Evolutionary conservation across 2,113 vertebrate species (phyloP).

Genomic region (Anhinga anhinga): DNA sequence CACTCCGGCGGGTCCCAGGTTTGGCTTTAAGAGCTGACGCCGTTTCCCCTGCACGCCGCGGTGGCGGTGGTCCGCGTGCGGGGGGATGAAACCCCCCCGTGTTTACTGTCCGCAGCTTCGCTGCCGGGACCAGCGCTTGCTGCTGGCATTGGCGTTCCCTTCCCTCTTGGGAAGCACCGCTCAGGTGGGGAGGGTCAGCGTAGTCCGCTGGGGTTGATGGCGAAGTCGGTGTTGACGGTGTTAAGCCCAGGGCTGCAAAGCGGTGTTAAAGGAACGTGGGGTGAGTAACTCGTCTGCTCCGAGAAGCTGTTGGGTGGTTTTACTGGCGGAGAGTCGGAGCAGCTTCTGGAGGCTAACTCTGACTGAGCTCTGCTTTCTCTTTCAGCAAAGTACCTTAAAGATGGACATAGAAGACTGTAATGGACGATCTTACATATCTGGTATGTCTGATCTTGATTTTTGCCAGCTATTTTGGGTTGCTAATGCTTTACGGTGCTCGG

Average conservation of each 20-base stretch:
- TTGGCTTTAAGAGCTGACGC: not conserved
- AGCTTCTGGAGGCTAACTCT: not conserved
- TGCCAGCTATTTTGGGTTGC: not conserved
- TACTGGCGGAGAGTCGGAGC: not conserved
- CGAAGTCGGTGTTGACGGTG: not conserved
- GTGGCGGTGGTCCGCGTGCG: not conserved
- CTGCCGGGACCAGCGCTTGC: not conserved
- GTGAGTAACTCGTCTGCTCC: not conserved
- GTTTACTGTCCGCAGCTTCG: not conserved
- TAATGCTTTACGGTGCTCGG: not conserved
- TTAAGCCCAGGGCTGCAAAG: not conserved
- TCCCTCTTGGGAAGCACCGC: not conserved
- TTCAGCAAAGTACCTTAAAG: conserved; percentile 80
- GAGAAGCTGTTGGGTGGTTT: not conserved
- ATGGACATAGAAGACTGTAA: conserved; percentile 96
- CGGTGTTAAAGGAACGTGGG: not conserved
- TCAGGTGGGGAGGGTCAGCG: not conserved
- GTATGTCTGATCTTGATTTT: conserved; percentile 66
- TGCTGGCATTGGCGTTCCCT: not conserved
- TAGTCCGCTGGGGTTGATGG: rapidly evolving
- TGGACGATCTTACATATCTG: conserved; percentile 87
- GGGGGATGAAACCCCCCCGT: not conserved
- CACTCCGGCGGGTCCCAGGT: not conserved
- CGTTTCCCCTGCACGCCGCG: not conserved
- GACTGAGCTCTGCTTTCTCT: conserved; percentile 56